Evolutionary conservation across 1,140 invertebrate genomes (phyloP), one percentile per base, ranked within the genome.

Genomic region (Drosophila littoralis): DNA sequence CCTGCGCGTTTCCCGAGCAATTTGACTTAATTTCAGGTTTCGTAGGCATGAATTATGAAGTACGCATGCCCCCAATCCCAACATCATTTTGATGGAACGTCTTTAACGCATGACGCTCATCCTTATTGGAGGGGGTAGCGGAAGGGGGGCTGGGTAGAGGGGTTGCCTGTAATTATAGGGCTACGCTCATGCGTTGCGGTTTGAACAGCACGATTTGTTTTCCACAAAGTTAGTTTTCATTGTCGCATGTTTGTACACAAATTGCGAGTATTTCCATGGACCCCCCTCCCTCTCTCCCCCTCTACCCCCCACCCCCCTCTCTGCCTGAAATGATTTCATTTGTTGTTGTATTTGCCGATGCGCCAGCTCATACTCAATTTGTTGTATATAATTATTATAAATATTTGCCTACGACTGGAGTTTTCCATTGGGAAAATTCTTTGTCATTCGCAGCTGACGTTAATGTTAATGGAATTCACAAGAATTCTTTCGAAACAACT

Each of bases 221-320:
- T 68, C 73, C 80, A 83, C 73, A 88, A 89, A 83, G 83, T 89
- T 89, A 72, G 80, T 68, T 88, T 89, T 83, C 84, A 72, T 66
- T 83, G 84, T 89, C 83, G 77, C 83, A 88, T 88, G 83, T 88
- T 88, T 88, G 83, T 88, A 88, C 84, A 88, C 83, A 88, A 71
- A 73, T 71, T 75, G 71, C 55, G 67, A 58, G 82, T 52, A 61
- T 63, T 42, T 48, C 13, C 33, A 40, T 45, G 10, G 22, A 1
- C 2, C 22, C 22, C 22, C 22, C 22, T 17, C 17, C 22, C 3
- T 6, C 22, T 1, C 1, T 17, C 22, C 22, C 22, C 22, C 22
- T 28, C 22, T 28, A n/a, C n/a, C n/a, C n/a, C n/a, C 4, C 4
- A 6, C 4, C 22, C 22, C 22, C 10, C 12, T 40, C 6, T 36